Evolutionary conservation across 1,140 invertebrate species (phyloP).

Genomic region (Plutomurus gul): DNA sequence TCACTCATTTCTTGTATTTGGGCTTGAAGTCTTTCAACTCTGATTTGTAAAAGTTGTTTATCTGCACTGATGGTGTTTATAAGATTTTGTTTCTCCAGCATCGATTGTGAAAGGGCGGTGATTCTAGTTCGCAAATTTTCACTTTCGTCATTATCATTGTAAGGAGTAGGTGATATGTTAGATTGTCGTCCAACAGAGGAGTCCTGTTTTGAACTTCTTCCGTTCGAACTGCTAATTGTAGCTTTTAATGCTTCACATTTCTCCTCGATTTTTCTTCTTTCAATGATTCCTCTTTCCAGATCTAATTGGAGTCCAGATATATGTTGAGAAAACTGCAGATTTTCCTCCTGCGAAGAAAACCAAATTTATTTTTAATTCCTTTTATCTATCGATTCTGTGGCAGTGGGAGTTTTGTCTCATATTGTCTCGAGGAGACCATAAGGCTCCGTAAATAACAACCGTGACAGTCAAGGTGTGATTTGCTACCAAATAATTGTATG

Average conservation of each 20-base stretch:
- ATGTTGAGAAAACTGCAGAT: conserved; percentile 47
- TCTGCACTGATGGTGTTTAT: conserved; percentile 51
- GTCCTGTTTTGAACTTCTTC: neutral
- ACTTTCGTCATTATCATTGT: conserved; percentile 37
- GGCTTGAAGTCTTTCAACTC: conserved; percentile 47
- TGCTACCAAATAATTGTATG: too few species aligned
- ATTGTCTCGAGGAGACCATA: too few species aligned
- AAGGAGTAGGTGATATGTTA: neutral
- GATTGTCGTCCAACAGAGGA: neutral
- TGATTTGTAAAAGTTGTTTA: conserved; percentile 51
- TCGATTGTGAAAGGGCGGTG: conserved; percentile 45
- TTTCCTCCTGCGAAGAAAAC: conserved; percentile 52
- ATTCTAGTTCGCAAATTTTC: conserved; percentile 49
- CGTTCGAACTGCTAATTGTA: neutral
- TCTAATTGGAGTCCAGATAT: conserved; percentile 46
- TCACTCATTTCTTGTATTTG: conserved; percentile 39
- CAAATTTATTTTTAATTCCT: too few species aligned
- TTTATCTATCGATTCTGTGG: too few species aligned
- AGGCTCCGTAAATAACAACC: too few species aligned
- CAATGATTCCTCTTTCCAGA: conserved; percentile 46
- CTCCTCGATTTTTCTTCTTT: conserved; percentile 43
- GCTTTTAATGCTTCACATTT: conserved; percentile 19
- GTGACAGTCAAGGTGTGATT: too few species aligned
- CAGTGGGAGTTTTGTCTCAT: too few species aligned
- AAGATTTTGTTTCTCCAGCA: conserved; percentile 50